Base-by-base conservation (phyloP, 92 coral and sea anemone species). In the Phenganax marumi region DNA sequence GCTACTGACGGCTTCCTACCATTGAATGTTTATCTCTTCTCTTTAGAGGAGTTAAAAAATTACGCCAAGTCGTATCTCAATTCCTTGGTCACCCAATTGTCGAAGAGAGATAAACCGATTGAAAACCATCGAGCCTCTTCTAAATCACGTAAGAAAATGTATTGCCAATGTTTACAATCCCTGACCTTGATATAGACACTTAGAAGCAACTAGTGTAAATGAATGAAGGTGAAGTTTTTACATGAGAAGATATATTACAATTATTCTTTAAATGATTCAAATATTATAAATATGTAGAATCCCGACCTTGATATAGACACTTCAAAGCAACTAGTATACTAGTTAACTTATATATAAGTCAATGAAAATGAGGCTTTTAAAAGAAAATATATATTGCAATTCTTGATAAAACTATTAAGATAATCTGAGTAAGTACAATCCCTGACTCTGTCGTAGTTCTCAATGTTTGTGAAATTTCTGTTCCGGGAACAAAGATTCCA, bases 31-130 rank as follows among this genome's bases (percentile, higher is more conserved):
- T 6, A 1, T 26, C 50, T 47, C 16, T 48, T 49, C 8, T 78
- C 52, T 43, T 12, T 48, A 78, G 83, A 60, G 16, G 57, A 78
- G 47, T 78, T 78, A 21, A 78, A 78, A 78, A 25, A 61, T 11
- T 78, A 78, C 23, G 83, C 83, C 8, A 61, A 61, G 25, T 50
- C 62, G n/a, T 78, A 78, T 50, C 47, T 78, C 19, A 78, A 60
- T 48, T 56, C 68, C 21, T 39, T 78, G 83, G 83, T 78, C 39
- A 60, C 70, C 0, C 26, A 63, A 24, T 39, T 61, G 46, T 46
- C 83, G 52, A 47, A 78, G 12, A 78, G 65, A 52, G 17, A 54
- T 48, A 25, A 55, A 43, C 12, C 47, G 6, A 25, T 50, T 12
- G 56, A 21, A 39, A 26, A 60, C 16, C 5, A 33, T 33, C 23